Percentiles rank a stretch among this genome's conserved stretches.
These are phyloP conservation scores for Dufourea novaeangliae DNA, from an alignment of 1,140 invertebrate species.

Conservation along the genomic window DNA sequence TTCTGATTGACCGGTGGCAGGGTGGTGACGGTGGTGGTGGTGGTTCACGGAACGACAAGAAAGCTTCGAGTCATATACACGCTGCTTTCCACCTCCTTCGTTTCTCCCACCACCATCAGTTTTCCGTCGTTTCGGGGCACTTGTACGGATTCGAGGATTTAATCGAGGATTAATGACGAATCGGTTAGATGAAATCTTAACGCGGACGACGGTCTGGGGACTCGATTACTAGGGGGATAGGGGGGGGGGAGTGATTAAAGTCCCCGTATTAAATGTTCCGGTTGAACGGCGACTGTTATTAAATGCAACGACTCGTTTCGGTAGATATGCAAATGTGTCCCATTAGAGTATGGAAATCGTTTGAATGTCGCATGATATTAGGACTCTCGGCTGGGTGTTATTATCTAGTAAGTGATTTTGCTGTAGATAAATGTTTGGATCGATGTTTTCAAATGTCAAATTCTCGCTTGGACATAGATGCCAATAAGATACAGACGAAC, in stretches of 20 bases:
- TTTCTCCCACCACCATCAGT: not conserved
- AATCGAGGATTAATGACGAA: constrained; percentile 48
- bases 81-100: not conserved
- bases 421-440: too few species aligned
- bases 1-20: constrained; percentile 76
- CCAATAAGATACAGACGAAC: too few species aligned
- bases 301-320: not conserved
- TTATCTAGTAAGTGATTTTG: too few species aligned
- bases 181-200: constrained; percentile 43
- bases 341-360: constrained; percentile 6
- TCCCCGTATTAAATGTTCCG: constrained; percentile 16
- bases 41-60: constrained; percentile 62
- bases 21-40: constrained; percentile 60
- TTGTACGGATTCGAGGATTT: constrained; percentile 46
- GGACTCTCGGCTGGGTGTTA: not conserved
- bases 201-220: not conserved
- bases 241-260: not conserved
- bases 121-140: constrained; percentile 9
- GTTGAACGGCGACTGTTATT: not conserved
- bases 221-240: constrained; percentile 2
- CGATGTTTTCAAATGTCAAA: too few species aligned
- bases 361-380: not conserved
- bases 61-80: constrained; percentile 68
- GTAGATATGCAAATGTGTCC: constrained; percentile 4
- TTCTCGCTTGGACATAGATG: too few species aligned